These are phyloP conservation scores for Psilopsiagon aurifrons DNA, from an alignment of 2,113 vertebrate genomes.

Conservation along the genomic window DNA sequence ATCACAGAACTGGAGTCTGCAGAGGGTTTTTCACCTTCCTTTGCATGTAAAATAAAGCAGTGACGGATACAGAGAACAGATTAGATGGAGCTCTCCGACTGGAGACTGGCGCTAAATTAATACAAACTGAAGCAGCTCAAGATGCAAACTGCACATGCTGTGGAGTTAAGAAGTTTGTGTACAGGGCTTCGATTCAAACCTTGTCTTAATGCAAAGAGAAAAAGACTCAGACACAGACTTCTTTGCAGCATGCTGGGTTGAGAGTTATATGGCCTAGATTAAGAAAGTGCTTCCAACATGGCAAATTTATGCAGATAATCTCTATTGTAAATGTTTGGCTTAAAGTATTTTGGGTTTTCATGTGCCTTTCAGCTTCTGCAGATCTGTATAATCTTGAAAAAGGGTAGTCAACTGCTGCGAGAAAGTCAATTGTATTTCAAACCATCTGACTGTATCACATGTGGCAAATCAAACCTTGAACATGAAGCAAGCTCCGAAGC, in stretches of 20 bases:
- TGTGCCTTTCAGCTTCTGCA: not conserved
- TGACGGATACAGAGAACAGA: not conserved
- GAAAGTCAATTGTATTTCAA: conserved; percentile 52
- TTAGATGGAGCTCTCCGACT: not conserved
- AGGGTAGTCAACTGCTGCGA: conserved; percentile 16
- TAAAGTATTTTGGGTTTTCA: conserved; percentile 4
- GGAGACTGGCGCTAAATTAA: not conserved
- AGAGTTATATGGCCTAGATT: not conserved
- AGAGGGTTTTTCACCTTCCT: conserved; percentile 4
- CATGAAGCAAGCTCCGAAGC: not conserved
- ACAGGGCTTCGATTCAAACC: not conserved
- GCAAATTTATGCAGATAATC: conserved; percentile 27
- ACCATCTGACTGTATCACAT: conserved; percentile 21
- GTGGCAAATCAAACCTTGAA: conserved; percentile 54
- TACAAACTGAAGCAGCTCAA: conserved; percentile 23
- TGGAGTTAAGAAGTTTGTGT: conserved; percentile 22
- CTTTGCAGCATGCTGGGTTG: not conserved
- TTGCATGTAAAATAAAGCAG: not conserved
- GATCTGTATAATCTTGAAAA: not conserved
- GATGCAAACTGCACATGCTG: not conserved
- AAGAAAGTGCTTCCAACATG: not conserved
- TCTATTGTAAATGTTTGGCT: not conserved
- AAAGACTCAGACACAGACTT: not conserved
- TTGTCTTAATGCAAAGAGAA: not conserved
- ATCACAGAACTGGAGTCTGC: not conserved